phyloP scores from a whole-genome alignment of 2,888 invertebrate genomes.

The Seira ritae region DNA sequence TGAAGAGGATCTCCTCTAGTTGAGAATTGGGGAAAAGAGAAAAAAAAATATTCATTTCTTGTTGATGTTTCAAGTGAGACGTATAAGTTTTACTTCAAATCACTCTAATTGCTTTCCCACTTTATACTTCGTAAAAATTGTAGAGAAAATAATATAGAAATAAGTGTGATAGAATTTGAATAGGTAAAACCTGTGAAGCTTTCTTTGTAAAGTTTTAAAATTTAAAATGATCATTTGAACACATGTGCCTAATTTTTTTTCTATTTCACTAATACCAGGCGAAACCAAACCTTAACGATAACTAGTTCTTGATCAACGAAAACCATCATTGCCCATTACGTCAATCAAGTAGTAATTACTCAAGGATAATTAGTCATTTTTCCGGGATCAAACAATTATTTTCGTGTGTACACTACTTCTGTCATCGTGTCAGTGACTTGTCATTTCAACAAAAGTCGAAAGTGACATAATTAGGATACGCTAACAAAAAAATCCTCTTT shows the following conservation, averaged over 20 bases:
- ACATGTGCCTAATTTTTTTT: no score
- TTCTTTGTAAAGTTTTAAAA: no score
- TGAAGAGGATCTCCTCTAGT: conserved; percentile 17
- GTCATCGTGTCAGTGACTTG: neutral
- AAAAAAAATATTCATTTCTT: neutral
- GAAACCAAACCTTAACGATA: no score
- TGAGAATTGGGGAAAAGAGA: neutral
- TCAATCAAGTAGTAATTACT: neutral
- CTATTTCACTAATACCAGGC: no score
- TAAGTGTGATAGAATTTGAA: no score
- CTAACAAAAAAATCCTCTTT: neutral
- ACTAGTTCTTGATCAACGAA: no score
- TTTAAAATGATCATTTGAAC: no score
- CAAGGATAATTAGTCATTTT: neutral
- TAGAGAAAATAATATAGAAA: no score
- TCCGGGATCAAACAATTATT: conserved; percentile 3
- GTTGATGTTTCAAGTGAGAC: neutral
- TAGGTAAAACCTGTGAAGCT: no score
- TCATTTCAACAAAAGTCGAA: neutral
- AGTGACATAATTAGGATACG: neutral
- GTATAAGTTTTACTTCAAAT: no score
- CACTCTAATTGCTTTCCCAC: no score
- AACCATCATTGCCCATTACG: neutral
- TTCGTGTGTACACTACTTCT: neutral
- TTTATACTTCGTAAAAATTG: no score